phyloP scores from a whole-genome alignment of 1,140 invertebrate species.

The Ephestia elutella region DNA sequence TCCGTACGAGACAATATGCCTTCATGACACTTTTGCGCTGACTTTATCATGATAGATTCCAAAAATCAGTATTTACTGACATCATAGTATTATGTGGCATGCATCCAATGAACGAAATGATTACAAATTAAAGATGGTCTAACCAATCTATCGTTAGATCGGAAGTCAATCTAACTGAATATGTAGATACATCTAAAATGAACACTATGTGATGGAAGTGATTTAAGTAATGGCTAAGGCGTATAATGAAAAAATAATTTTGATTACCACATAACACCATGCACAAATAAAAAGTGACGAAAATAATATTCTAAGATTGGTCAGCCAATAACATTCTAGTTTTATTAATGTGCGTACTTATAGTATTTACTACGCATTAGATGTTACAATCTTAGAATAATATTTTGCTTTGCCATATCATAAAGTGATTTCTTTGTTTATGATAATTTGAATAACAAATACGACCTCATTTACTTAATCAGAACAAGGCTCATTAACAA shows the following conservation, averaged over 20 bases:
- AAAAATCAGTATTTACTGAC: slow-evolving; percentile 43
- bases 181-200: slow-evolving; percentile 9
- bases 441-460: not conserved
- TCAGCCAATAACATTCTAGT: not conserved
- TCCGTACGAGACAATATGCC: slow-evolving; percentile 25
- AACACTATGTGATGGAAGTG: slow-evolving; percentile 1
- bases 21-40: slow-evolving; percentile 55
- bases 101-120: slow-evolving; percentile 28
- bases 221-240: not conserved
- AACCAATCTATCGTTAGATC: too few relatives aligned
- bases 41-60: slow-evolving; percentile 55
- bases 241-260: not conserved
- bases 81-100: slow-evolving; percentile 71
- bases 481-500: slow-evolving; percentile 5
- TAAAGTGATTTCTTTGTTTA: slow-evolving; percentile 1
- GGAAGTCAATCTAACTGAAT: not conserved
- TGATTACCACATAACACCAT: slow-evolving; percentile 67
- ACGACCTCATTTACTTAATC: not conserved
- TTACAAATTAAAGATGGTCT: slow-evolving; percentile 9
- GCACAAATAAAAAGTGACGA: slow-evolving; percentile 30
- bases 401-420: not conserved
- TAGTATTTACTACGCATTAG: not conserved
- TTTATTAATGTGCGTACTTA: not conserved
- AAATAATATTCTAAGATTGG: slow-evolving; percentile 1
- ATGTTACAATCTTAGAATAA: not conserved